Base-by-base conservation (phyloP, 23 tunicate genomes). In the Clavelina lepadiformis region DNA sequence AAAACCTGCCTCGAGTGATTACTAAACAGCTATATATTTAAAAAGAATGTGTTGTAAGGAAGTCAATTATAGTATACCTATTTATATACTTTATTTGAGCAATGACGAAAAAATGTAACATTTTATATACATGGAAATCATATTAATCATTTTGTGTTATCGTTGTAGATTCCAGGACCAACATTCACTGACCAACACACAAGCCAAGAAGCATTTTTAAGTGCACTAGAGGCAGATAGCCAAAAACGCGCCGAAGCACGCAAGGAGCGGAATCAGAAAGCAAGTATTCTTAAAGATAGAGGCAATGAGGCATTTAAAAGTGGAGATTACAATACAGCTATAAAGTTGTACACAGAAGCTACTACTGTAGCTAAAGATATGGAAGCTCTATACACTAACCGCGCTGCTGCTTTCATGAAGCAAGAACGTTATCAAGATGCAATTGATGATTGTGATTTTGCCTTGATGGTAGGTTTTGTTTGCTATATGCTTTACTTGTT, bases 381-480 rank as follows among this genome's bases (percentile, higher is more conserved):
- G 20, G 36, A 83, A 36, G 64, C 87, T 18, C 57, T 89, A 36
- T 89, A 89, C 72, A 89, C 97, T 7, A 89, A 89, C 61, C 65
- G 97, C 23, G 97, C 97, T 6, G 69, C 86, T 33, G 62, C 89
- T 23, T 68, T 62, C 54, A 50, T 89, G 5, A 76, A 89, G 56
- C 44, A 81, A 22, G 68, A 54, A 19, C 27, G 69, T 62, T 89
- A 46, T 64, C 58, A 89, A 27, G 72, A 75, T 15, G 89, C 89
- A 8, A 70, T 89, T 27, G 75, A 44, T 54, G 97, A 89, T 51
- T 89, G 97, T 53, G 91, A 89, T 51, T 75, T 89, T 45, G 75
- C 97, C 0, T 25, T 87, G 22, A 47, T 77, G 75, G 91, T 82
- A 34, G 46, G 58, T 31, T 28, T 24, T n/a, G n/a, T n/a, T n/a